Evolutionary conservation across 2,888 invertebrate genomes (phyloP), one percentile per base, ranked within the genome.

Genomic region (Campopleginae sp.): DNA sequence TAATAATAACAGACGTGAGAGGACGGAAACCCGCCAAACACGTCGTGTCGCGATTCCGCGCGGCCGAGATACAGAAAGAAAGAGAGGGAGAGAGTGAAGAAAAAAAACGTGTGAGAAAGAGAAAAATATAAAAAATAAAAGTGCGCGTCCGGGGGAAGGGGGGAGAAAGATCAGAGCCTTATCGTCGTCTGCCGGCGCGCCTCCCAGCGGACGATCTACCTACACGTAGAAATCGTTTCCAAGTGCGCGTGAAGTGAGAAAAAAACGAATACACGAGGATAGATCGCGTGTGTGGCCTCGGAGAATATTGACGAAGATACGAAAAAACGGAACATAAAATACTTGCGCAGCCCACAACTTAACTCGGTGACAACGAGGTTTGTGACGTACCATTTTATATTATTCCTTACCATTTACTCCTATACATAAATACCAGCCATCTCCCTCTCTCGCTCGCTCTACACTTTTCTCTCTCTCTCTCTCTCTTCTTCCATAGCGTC

Each of bases 1-100:
- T 66, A 74, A 42, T 58, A 42, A 66, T 58, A 80, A 70, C 63
- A 78, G 84, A 89, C 88, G 87, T 89, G 89, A 87, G 89, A 87
- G 86, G 86, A 89, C 88, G 89, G 89, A 91, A 92, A 92, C 91
- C 90, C 91, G 92, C 91, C 91, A 92, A 92, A 91, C 92, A 89
- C 90, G 89, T 89, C 90, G 89, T 88, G 89, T 88, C 87, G 89
- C 88, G 89, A 84, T 77, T 81, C 76, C 79, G 84, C 86, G 78
- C 82, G 86, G 54, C 19, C 77, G n/a, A 54, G 65, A 68, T 14
- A 75, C 48, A 65, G 68, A 72, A 48, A 42, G 78, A 51, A 61
- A 42, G 68, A 75, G 54, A 80, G 44, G 44, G 33, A 70, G 68
- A 68, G 44, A 71, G 33, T n/a, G 63, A 66, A 65, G 78, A 54